These are phyloP conservation scores for Littorina saxatilis DNA, from an alignment of 1,140 invertebrate genomes.

Conservation along the genomic window DNA sequence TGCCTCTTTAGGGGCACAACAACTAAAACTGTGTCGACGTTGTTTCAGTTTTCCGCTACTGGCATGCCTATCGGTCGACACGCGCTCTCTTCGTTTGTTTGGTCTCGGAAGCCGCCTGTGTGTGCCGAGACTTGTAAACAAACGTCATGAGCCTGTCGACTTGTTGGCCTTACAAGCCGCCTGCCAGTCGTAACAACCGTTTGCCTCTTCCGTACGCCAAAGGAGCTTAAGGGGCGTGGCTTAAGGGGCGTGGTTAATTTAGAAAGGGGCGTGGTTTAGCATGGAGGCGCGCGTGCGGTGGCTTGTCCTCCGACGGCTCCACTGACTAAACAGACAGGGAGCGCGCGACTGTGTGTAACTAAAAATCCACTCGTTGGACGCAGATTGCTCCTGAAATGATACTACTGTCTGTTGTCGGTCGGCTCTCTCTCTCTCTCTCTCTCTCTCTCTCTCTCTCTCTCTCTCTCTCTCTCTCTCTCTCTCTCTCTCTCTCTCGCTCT, in stretches of 20 bases:
- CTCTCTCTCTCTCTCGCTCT: too few relatives aligned
- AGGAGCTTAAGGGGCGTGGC: not conserved
- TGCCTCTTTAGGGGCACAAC: too few relatives aligned
- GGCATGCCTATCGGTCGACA: not conserved
- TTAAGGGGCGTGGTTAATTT: not conserved
- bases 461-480: not conserved
- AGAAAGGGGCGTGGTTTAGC: not conserved
- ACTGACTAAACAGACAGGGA: not conserved
- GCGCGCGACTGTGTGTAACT: not conserved
- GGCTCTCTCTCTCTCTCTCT: not conserved
- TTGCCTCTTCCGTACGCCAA: not conserved
- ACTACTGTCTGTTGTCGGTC: not conserved
- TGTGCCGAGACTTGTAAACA: slow-evolving; percentile 13
- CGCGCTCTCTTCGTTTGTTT: not conserved
- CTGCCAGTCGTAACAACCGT: not conserved
- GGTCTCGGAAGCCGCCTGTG: not conserved
- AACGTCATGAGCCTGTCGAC: slow-evolving; percentile 9
- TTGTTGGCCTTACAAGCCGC: not conserved
- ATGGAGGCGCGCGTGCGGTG: not conserved
- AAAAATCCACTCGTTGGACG: not conserved
- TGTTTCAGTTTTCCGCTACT: not conserved
- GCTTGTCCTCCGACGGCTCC: not conserved
- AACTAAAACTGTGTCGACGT: too few relatives aligned
- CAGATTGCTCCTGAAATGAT: not conserved
- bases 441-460: not conserved